A percentile compares a stretch with the other conserved stretches of the same genome.
Conservation (phyloP, 2,113 vertebrate genomes). For the Mastomys natalensis region DNA sequence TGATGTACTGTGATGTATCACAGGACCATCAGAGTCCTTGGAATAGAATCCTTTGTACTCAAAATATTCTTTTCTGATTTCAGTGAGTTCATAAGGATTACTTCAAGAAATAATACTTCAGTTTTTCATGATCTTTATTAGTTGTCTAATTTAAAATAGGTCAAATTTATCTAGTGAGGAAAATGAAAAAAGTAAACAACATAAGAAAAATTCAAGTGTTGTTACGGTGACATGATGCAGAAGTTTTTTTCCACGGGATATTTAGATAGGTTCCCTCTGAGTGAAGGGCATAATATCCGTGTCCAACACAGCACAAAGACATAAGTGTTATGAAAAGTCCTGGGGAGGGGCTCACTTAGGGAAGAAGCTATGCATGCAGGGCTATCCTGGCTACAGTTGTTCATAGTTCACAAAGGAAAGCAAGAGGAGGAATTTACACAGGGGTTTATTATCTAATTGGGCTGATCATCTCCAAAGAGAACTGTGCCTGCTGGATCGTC, state of each 20-base stretch:
- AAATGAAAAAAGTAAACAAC: not conserved
- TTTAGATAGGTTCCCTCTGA: not conserved
- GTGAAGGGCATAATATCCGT: not conserved
- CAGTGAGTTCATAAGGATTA: not conserved
- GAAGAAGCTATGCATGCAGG: not conserved
- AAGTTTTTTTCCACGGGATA: not conserved
- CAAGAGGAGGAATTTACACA: not conserved
- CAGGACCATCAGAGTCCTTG: not conserved
- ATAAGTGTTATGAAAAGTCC: not conserved
- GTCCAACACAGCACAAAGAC: not conserved
- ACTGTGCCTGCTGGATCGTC: not conserved
- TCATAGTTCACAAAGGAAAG: not conserved
- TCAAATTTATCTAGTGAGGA: not conserved
- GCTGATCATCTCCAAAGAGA: not conserved
- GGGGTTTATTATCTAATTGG: not conserved
- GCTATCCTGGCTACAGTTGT: not conserved
- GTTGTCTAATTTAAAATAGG: too few relatives aligned
- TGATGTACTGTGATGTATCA: not conserved
- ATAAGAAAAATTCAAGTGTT: not conserved
- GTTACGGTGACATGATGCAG: not conserved
- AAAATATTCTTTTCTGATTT: constrained; percentile 19
- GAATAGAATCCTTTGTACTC: not conserved
- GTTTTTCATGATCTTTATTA: too few relatives aligned
- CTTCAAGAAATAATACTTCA: too few relatives aligned
- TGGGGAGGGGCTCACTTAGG: not conserved